Base-by-base conservation (phyloP, 2,797 vertebrate species). In the Columba guinea region DNA sequence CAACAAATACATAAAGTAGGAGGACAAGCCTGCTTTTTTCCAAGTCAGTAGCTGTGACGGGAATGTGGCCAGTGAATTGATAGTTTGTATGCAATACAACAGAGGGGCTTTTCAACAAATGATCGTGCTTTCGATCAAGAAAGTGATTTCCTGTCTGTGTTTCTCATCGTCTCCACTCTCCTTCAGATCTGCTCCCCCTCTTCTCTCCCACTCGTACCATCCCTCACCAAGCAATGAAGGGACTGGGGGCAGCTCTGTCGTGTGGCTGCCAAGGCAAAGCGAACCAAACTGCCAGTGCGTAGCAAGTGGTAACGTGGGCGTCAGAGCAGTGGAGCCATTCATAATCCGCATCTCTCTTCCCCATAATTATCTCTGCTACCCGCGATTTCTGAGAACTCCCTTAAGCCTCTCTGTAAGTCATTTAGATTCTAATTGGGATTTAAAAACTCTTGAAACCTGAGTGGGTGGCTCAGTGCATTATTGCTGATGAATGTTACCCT, bases 391-490 rank as follows among this genome's bases (percentile, higher is more conserved):
- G 77, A 87, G 75, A 93, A 60, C 84, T 94, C 96, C 88, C 95
- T 93, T 60, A 90, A 92, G 90, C 84, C 88, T 95, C 60, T 65
- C 78, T 89, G 86, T 37, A 46, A 96, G 88, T 93, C 55, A 93
- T 92, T 95, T 92, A 52, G 93, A 85, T 92, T 95, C 95, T 94
- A 94, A 96, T 80, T 78, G 95, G 94, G 96, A 92, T 96, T 94
- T 94, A 52, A 88, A 94, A 95, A 85, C 91, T 92, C 94, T 75
- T 87, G 91, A 95, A 95, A 93, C 84, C 94, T 75, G 94, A 95
- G 93, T 92, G 94, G 90, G 95, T 95, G 94, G 88, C 81, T 95
- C 71, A 35, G 74, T 68, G 63, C 84, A 71, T 94, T 95, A 77
- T 41, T 94, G 86, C 71, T 95, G 94, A 76, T 91, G 94, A 91